phyloP scores from a whole-genome alignment of 2,113 vertebrate species.

The Engraulis encrasicolus region DNA sequence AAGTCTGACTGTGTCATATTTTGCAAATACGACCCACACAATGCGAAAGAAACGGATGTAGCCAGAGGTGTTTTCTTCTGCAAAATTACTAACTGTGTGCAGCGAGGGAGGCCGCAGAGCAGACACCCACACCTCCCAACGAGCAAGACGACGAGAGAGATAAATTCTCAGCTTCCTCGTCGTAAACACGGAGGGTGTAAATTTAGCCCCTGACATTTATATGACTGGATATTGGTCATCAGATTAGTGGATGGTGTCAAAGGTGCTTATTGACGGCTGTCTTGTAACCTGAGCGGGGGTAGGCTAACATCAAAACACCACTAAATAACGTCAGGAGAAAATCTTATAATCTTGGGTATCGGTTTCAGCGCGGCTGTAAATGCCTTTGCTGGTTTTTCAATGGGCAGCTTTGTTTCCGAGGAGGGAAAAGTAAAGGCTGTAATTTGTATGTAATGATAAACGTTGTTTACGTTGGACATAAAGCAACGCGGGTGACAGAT shows the following conservation, averaged over 20 bases:
- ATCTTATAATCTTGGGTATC: constrained; percentile 66
- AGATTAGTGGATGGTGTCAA: constrained; percentile 45
- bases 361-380: constrained; percentile 43
- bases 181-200: constrained; percentile 30
- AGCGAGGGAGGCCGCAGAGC: too few relatives aligned
- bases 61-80: constrained; percentile 14
- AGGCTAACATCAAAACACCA: constrained; percentile 54
- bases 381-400: constrained; percentile 53
- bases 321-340: constrained; percentile 50
- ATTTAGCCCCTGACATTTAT: constrained; percentile 58
- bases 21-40: constrained; percentile 55
- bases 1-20: constrained; percentile 44
- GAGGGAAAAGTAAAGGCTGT: constrained; percentile 52
- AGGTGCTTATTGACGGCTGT: not conserved
- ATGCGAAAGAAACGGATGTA: constrained; percentile 20
- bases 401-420: constrained; percentile 66
- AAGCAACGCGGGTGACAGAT: constrained; percentile 70
- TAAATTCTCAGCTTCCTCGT: constrained; percentile 56
- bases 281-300: constrained; percentile 25
- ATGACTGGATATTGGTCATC: constrained; percentile 38
- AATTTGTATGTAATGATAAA: constrained; percentile 76
- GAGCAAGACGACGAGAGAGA: constrained; percentile 42
- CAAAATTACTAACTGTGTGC: constrained; percentile 28
- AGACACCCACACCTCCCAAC: constrained; percentile 33
- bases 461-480: constrained; percentile 74